Evolutionary conservation across 2,113 vertebrate genomes (phyloP).

Genomic region (Nerophis ophidion): DNA sequence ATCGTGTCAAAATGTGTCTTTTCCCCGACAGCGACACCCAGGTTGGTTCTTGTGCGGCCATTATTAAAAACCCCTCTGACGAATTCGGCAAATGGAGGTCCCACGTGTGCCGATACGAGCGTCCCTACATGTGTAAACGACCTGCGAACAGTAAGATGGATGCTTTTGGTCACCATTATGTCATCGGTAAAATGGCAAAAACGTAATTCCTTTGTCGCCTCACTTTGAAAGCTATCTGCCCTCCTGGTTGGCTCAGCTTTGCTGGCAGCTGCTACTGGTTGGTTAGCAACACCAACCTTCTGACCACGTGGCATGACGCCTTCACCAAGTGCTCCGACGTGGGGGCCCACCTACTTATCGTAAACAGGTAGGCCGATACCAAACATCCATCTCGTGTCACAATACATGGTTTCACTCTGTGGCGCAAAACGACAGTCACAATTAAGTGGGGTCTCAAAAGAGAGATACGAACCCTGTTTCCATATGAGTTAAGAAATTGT

Average conservation of each 20-base stretch:
- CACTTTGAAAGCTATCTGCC: constrained; percentile 62
- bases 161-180: background rate
- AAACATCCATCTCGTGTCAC: too few relatives aligned
- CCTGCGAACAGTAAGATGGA: constrained; percentile 64
- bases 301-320: constrained; percentile 74
- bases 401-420: too few relatives aligned
- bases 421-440: background rate
- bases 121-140: constrained; percentile 72
- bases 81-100: constrained; percentile 65
- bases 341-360: constrained; percentile 60
- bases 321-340: constrained; percentile 47
- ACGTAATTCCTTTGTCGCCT: background rate
- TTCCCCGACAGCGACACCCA: constrained; percentile 53
- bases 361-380: constrained; percentile 58
- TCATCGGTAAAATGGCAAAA: background rate
- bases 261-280: constrained; percentile 71
- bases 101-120: constrained; percentile 62
- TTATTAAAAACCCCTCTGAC: constrained; percentile 50
- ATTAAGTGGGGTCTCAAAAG: background rate
- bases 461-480: too few relatives aligned
- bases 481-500: too few relatives aligned
- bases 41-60: constrained; percentile 52
- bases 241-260: constrained; percentile 69
- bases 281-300: constrained; percentile 63
- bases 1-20: background rate